Percentiles rank a stretch among this genome's conserved stretches.
Evolutionary conservation across 1,140 invertebrate species (phyloP).

Genomic region (Atta cephalotes): DNA sequence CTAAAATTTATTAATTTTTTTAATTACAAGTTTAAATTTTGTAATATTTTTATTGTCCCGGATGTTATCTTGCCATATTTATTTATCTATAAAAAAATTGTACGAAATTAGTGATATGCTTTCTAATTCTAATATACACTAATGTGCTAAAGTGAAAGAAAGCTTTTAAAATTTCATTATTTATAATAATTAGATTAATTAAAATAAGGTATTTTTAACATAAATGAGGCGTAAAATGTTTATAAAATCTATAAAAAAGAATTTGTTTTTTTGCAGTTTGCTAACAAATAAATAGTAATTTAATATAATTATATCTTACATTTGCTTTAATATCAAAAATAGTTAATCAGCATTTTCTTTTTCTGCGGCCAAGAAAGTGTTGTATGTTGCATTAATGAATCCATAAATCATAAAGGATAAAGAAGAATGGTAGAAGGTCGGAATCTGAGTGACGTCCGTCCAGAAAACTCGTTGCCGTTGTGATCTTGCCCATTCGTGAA

Average conservation of each 20-base stretch:
- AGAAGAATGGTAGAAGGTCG: conserved; percentile 72
- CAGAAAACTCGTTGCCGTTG: conserved; percentile 75
- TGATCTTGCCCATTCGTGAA: conserved; percentile 70
- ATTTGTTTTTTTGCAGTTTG: conserved; percentile 16
- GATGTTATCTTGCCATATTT: neutral
- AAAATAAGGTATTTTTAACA: conserved; percentile 53
- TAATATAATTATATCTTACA: neutral
- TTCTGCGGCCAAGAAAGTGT: conserved; percentile 55
- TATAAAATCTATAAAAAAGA: conserved; percentile 8
- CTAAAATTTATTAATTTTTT: neutral
- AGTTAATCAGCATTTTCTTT: conserved; percentile 68
- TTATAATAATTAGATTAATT: conserved; percentile 22
- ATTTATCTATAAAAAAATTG: conserved; percentile 34
- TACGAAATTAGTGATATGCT: neutral
- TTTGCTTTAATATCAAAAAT: conserved; percentile 11
- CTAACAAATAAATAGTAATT: neutral
- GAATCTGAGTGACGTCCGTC: conserved; percentile 79
- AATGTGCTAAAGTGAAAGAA: conserved; percentile 36
- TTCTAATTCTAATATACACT: neutral
- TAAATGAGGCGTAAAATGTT: neutral
- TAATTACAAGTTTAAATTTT: conserved; percentile 10
- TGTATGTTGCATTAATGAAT: conserved; percentile 77
- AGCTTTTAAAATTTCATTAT: conserved; percentile 62
- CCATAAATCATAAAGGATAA: conserved; percentile 80
- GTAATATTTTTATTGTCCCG: neutral